Conservation (phyloP, 2,888 invertebrate species). For the Archips xylosteana region DNA sequence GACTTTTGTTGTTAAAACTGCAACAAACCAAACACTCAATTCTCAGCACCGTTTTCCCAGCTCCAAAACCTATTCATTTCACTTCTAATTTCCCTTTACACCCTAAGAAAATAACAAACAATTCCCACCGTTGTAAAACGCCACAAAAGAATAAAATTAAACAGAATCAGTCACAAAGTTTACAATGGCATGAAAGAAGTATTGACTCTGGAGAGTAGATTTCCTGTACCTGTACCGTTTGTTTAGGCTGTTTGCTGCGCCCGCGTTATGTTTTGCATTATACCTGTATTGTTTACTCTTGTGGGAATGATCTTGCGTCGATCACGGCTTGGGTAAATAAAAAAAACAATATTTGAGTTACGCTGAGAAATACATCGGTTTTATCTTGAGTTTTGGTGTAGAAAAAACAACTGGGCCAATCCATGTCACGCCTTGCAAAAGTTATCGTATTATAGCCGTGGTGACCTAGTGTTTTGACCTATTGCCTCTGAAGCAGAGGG, state of each 20-base stretch:
- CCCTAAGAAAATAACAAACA: conserved; percentile 17
- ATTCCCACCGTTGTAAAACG: conserved; percentile 4
- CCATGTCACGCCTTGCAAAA: too few relatives aligned
- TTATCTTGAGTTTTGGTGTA: not conserved
- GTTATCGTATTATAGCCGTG: too few relatives aligned
- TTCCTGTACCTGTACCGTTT: conserved; percentile 34
- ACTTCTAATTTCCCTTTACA: conserved; percentile 7
- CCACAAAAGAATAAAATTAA: conserved; percentile 33
- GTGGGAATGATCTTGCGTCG: conserved; percentile 2
- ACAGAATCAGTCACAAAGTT: conserved; percentile 34
- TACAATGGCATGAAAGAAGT: conserved; percentile 33
- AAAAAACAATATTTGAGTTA: conserved; percentile 22
- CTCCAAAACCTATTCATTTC: conserved; percentile 8
- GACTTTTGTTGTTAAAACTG: too few relatives aligned
- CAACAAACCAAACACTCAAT: not conserved
- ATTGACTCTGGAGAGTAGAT: conserved; percentile 33
- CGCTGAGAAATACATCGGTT: not conserved
- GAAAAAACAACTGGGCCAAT: too few relatives aligned
- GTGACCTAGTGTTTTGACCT: too few relatives aligned
- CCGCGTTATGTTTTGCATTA: conserved; percentile 40
- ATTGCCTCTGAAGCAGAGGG: too few relatives aligned
- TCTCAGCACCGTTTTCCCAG: not conserved
- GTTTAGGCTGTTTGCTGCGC: conserved; percentile 39
- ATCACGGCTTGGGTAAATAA: conserved; percentile 29
- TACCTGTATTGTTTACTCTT: conserved; percentile 21